Percentiles rank a stretch among this genome's conserved stretches.
Conservation (phyloP, 2,113 vertebrate species). For the Laticauda laticaudata region DNA sequence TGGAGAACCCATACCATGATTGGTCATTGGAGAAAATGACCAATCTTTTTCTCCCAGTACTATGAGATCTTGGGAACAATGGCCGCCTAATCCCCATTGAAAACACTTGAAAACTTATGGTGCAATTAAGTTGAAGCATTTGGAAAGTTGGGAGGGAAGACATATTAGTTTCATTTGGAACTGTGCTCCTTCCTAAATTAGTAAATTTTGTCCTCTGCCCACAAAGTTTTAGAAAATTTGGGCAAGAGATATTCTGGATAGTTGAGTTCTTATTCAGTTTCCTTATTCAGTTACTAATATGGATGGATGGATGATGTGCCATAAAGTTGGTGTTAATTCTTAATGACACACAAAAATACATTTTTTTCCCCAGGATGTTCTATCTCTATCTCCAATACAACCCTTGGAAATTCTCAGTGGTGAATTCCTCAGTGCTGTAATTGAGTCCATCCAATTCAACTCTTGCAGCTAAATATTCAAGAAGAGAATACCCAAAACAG, state of each 20-base stretch:
- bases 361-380: not conserved
- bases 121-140: not conserved
- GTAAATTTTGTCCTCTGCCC: not conserved
- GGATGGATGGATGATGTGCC: not conserved
- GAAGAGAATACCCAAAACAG: not conserved
- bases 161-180: not conserved
- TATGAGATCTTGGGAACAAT: not conserved
- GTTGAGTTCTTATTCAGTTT: not conserved
- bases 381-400: not conserved
- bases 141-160: not conserved
- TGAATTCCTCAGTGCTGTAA: not conserved
- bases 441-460: not conserved
- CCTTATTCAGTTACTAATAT: not conserved
- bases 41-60: too few relatives aligned
- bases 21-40: not conserved
- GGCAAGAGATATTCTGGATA: not conserved
- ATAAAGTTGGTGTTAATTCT: not conserved
- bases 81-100: not conserved
- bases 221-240: not conserved
- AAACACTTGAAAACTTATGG: not conserved
- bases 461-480: not conserved
- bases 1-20: not conserved
- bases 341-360: not conserved
- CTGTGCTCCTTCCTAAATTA: not conserved
- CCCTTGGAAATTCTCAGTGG: not conserved